Base-by-base conservation (phyloP, 2,888 invertebrate species). In the Monopis laevigella region DNA sequence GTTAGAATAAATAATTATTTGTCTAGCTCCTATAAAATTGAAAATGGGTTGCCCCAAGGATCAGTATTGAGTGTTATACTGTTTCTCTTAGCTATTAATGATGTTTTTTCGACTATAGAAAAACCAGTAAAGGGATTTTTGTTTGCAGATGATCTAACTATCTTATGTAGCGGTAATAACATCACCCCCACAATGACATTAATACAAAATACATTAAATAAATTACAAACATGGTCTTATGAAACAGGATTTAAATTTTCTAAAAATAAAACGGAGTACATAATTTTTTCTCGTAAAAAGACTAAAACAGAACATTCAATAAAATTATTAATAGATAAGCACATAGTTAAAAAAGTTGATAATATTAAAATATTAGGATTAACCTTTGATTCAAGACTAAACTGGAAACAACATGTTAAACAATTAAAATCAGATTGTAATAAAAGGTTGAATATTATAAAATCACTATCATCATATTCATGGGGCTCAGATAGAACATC, bases 401-500 rank as follows among this genome's bases (percentile, higher is more conserved):
- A 34, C 19, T 45, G 45, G 44, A 41, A 34, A 21, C 7, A 17
- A 18, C 47, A 47, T 24, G 35, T 44, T 10, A 40, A 45, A 36
- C 41, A 36, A 21, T n/a, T 47, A 13, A 45, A 44, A 44, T 43
- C 41, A 1, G 44, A 45, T 19, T 48, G 47, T 19, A 38, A 44
- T 38, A 41, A 42, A 41, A 35, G 45, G 16, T 18, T 47, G 38
- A 46, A 47, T 35, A 34, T 47, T 8, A 38, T 47, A 17, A 45
- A 45, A 36, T 21, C 41, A 2, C 27, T 47, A 11, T 44, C 45
- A 17, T 44, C 47, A 2, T 26, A 6, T n/a, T 32, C 10, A 2
- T 47, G 44, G 47, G 45, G 47, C 7, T 41, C 44, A n/a, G 45
- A 47, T 17, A 30, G 41, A 29, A 42, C 16, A 4, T 43, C 43